Evolutionary conservation across 2,797 vertebrate genomes (phyloP).

Genomic region (Chaetodon trifasciatus): DNA sequence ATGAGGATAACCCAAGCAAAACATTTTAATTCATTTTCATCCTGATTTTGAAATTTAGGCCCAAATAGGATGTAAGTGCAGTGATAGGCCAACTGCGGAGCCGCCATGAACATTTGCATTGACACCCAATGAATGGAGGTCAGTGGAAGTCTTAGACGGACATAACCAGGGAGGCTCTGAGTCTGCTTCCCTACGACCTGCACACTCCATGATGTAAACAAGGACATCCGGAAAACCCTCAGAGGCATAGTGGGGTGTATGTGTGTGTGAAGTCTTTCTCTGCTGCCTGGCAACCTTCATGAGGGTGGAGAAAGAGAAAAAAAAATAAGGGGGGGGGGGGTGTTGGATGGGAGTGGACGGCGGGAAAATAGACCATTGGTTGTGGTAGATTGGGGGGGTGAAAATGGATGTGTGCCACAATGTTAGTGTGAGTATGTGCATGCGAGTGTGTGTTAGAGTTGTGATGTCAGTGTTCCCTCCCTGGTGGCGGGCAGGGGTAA

Average conservation of each 20-base stretch:
- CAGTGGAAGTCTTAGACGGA: conserved; percentile 61
- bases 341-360: conserved; percentile 71
- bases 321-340: conserved; percentile 46
- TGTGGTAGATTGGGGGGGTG: conserved; percentile 51
- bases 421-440: conserved; percentile 46
- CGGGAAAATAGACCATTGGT: conserved; percentile 80
- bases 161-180: conserved; percentile 67
- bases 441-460: conserved; percentile 49
- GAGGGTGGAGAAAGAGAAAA: conserved; percentile 68
- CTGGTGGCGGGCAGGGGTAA: conserved; percentile 68
- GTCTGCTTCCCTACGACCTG: conserved; percentile 74
- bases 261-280: conserved; percentile 82
- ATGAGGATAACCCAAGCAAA: not conserved
- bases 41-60: not conserved
- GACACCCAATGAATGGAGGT: conserved; percentile 70
- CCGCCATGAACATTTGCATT: conserved; percentile 45
- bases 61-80: not conserved
- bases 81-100: conserved; percentile 5
- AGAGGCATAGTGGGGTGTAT: conserved; percentile 82
- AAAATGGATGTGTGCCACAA: conserved; percentile 72
- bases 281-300: conserved; percentile 83
- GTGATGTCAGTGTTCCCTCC: conserved; percentile 75
- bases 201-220: conserved; percentile 83
- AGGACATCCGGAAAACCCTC: conserved; percentile 85
- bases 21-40: not conserved